Evolutionary conservation across 2,888 invertebrate species (phyloP).

Genomic region (Microdon myrmicae): DNA sequence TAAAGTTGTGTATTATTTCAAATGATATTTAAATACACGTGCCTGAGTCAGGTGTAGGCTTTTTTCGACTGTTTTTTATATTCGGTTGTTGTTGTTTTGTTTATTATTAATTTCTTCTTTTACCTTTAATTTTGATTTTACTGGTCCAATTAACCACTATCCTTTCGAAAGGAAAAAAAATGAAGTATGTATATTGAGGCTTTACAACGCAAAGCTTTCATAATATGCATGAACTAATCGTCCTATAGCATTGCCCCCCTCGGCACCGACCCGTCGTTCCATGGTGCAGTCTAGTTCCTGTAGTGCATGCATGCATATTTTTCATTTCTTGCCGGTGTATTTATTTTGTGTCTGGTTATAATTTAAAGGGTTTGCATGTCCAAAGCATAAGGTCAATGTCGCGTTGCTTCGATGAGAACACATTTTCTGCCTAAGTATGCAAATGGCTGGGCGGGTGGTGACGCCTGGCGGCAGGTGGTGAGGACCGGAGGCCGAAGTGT

Average conservation of each 20-base stretch:
- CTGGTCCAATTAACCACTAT: slow-evolving; percentile 6
- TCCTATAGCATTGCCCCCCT: not conserved
- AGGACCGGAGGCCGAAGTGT: too few relatives aligned
- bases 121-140: slow-evolving; percentile 5
- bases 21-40: slow-evolving; percentile 26
- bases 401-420: slow-evolving; percentile 40
- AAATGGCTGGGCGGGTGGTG: not conserved
- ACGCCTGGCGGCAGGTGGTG: too few relatives aligned
- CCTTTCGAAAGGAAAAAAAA: slow-evolving; percentile 6
- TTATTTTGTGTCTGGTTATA: slow-evolving; percentile 50
- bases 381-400: slow-evolving; percentile 52
- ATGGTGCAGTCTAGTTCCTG: not conserved
- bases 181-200: slow-evolving; percentile 7
- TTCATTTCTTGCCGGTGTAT: slow-evolving; percentile 41
- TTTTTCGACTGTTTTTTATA: slow-evolving; percentile 6
- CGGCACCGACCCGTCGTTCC: not conserved
- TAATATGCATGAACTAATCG: slow-evolving; percentile 1
- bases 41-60: slow-evolving; percentile 23
- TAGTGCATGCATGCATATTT: slow-evolving; percentile 46
- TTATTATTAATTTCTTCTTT: slow-evolving; percentile 25
- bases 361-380: slow-evolving; percentile 51
- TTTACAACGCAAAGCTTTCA: slow-evolving; percentile 28
- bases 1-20: too few relatives aligned
- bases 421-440: slow-evolving; percentile 31
- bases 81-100: slow-evolving; percentile 10